phyloP scores from a whole-genome alignment of 2,797 vertebrate species.

The Passerculus sandwichensis region DNA sequence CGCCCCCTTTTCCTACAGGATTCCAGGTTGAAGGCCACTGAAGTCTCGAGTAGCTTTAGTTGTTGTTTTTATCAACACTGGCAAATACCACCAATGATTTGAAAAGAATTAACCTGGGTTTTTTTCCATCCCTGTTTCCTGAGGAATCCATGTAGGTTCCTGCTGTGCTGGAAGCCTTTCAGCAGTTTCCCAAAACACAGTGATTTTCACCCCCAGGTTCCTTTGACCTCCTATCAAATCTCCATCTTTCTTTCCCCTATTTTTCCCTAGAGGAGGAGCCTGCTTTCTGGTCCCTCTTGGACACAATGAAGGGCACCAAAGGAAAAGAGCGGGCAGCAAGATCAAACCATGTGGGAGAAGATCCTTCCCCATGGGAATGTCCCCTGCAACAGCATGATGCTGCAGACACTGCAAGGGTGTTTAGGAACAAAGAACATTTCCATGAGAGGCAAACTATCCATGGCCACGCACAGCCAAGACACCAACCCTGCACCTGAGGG shows the following conservation, averaged over 20 bases:
- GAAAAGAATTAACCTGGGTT: background rate
- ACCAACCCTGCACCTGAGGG: background rate
- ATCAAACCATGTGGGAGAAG: background rate
- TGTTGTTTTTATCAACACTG: background rate
- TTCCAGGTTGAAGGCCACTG: background rate
- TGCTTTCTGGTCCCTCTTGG: accelerated
- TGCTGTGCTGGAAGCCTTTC: background rate
- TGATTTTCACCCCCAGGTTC: background rate
- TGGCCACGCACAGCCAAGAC: accelerated
- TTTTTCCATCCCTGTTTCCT: background rate
- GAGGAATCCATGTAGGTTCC: background rate
- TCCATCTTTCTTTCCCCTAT: background rate
- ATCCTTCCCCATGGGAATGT: background rate
- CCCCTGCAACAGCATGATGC: background rate
- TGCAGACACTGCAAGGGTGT: background rate
- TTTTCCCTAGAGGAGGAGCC: background rate
- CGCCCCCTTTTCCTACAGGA: background rate
- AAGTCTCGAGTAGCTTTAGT: background rate
- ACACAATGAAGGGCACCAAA: background rate
- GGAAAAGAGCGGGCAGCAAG: background rate
- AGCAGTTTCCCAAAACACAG: background rate
- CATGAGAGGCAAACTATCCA: background rate
- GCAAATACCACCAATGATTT: background rate
- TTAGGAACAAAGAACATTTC: background rate
- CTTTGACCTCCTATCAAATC: background rate